These are phyloP conservation scores for Halocaridina rubra DNA, from an alignment of 2,888 invertebrate genomes.

Conservation along the genomic window DNA sequence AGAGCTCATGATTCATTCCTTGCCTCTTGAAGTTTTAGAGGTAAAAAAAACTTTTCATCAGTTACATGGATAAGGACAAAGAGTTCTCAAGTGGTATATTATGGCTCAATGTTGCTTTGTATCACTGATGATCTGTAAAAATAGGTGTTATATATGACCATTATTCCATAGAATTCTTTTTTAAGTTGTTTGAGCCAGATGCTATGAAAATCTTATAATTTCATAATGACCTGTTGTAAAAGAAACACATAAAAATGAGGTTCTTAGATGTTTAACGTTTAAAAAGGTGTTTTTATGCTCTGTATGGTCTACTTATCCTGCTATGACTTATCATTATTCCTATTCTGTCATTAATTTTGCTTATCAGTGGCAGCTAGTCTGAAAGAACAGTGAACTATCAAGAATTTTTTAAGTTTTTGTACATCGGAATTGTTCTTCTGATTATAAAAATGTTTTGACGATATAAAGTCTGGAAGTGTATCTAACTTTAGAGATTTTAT, in stretches of 20 bases:
- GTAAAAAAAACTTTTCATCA: not conserved
- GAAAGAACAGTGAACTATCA: too few relatives aligned
- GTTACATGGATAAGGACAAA: not conserved
- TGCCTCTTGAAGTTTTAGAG: not conserved
- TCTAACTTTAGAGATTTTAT: too few relatives aligned
- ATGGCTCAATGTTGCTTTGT: constrained; percentile 32
- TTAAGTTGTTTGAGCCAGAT: constrained; percentile 32
- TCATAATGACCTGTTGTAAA: constrained; percentile 59
- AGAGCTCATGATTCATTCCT: constrained; percentile 28
- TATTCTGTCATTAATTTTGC: not conserved
- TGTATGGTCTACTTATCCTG: constrained; percentile 27
- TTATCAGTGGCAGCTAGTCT: not conserved
- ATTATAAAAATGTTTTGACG: too few relatives aligned
- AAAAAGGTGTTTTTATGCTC: constrained; percentile 47
- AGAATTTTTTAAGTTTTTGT: too few relatives aligned
- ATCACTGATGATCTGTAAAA: constrained; percentile 6
- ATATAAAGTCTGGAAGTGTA: too few relatives aligned
- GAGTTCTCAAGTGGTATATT: not conserved
- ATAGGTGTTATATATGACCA: constrained; percentile 35
- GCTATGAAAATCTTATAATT: constrained; percentile 48
- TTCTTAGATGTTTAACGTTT: constrained; percentile 13
- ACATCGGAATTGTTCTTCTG: too few relatives aligned
- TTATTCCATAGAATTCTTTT: not conserved
- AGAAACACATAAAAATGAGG: constrained; percentile 55
- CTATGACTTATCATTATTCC: not conserved